These are phyloP conservation scores for Mirza zaza DNA, from an alignment of 2,113 vertebrate species.

Conservation along the genomic window DNA sequence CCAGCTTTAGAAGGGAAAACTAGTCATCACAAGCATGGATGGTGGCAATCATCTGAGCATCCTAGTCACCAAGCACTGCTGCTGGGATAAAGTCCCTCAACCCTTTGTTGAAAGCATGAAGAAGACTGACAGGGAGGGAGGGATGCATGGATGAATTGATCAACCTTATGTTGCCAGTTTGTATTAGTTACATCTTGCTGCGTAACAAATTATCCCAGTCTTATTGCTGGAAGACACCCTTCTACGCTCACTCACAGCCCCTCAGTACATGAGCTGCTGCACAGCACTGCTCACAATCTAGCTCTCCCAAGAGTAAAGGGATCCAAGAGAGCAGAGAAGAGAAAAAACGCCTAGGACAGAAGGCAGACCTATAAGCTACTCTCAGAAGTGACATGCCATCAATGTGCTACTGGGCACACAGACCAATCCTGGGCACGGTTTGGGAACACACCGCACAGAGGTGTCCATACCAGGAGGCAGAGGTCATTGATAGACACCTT, in stretches of 20 bases:
- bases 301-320: not conserved
- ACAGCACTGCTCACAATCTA: not conserved
- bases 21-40: not conserved
- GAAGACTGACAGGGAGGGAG: not conserved
- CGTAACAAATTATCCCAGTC: not conserved
- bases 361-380: not conserved
- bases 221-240: not conserved
- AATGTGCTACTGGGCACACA: not conserved
- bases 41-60: not conserved
- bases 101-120: not conserved
- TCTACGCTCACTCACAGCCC: not conserved
- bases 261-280: not conserved
- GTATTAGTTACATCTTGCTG: not conserved
- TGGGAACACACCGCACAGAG: not conserved
- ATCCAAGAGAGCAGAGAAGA: not conserved
- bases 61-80: not conserved
- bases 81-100: not conserved
- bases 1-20: not conserved
- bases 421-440: not conserved
- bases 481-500: not conserved
- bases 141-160: not conserved
- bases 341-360: not conserved
- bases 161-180: not conserved
- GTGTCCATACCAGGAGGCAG: not conserved
- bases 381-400: not conserved